phyloP scores from a whole-genome alignment of 2,113 vertebrate species.

The Trochalopteron elliotii region DNA sequence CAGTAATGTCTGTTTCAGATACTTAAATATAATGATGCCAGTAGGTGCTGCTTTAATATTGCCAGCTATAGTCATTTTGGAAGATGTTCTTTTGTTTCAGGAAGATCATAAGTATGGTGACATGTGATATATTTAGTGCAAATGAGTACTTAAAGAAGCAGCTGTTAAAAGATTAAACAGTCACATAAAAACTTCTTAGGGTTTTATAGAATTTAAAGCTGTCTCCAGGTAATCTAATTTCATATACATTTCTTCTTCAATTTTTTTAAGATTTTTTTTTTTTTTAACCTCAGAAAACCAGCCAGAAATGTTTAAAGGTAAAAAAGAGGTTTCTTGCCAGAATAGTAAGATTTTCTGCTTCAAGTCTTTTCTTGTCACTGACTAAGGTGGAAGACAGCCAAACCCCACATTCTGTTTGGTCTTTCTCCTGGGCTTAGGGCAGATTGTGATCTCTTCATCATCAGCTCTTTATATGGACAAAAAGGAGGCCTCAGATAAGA shows the following conservation, averaged over 20 bases:
- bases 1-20: conserved; percentile 58
- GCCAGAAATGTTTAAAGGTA: background rate
- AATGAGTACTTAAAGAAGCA: conserved; percentile 54
- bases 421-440: conserved; percentile 51
- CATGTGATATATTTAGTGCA: conserved; percentile 58
- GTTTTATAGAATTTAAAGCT: conserved; percentile 40
- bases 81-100: conserved; percentile 58
- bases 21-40: conserved; percentile 61
- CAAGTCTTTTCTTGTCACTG: background rate
- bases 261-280: background rate
- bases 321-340: background rate
- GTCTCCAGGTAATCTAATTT: conserved; percentile 55
- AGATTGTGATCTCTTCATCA: conserved; percentile 53
- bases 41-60: conserved; percentile 57
- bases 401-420: conserved; percentile 1
- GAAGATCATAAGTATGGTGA: conserved; percentile 46
- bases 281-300: background rate
- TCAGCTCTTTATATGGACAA: conserved; percentile 35
- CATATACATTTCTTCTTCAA: background rate
- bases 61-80: background rate
- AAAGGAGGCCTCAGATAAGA: conserved; percentile 6
- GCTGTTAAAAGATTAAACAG: conserved; percentile 54
- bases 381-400: background rate
- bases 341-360: background rate
- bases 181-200: conserved; percentile 8